Base-by-base conservation (phyloP, 2,113 vertebrate species). In the Sphyrna mokarran region DNA sequence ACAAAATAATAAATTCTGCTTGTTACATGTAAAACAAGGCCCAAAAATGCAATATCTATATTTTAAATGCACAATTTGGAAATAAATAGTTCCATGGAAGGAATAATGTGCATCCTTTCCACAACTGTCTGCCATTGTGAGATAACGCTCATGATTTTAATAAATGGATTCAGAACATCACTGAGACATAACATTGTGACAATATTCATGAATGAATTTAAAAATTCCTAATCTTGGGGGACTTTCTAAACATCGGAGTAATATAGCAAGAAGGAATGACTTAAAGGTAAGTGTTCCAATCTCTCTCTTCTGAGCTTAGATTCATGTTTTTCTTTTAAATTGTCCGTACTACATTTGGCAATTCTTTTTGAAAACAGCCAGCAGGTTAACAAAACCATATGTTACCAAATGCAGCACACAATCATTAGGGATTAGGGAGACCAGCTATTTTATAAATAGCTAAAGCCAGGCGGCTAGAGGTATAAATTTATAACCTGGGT, bases 401-500 rank as follows among this genome's bases (percentile, higher is more conserved):
- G 89, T 66, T 89, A 23, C 87, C 48, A 33, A 63, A 91, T 91
- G 87, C 58, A 63, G 14, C 54, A 63, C 33, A 37, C 33, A 68
- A 68, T 37, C 89, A 93, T 33, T 20, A 20, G 61, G 89, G 61
- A 66, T 89, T n/a, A 93, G 22, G 61, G 14, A 66, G 63, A 68
- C 89, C n/a, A 66, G 61, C 89, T 63, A 66, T 37, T 93, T 93
- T 93, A 93, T 66, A 68, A 93, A 93, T 93, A 93, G 33, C 61
- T 66, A 37, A 66, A 33, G 33, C 61, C 33, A 93, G 58, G 68
- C 29, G 66, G 89, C 0, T 93, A 66, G n/a, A 93, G 37, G 61
- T 93, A 93, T 66, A 66, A 68, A 93, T 93, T 33, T 93, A 66
- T 93, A 37, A 66, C n/a, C 89, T 93, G n/a, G 61, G 89, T 93